Evolutionary conservation across 2,797 vertebrate genomes (phyloP), one percentile per base, ranked within the genome.

Genomic region (Sebastolobus alascanus): DNA sequence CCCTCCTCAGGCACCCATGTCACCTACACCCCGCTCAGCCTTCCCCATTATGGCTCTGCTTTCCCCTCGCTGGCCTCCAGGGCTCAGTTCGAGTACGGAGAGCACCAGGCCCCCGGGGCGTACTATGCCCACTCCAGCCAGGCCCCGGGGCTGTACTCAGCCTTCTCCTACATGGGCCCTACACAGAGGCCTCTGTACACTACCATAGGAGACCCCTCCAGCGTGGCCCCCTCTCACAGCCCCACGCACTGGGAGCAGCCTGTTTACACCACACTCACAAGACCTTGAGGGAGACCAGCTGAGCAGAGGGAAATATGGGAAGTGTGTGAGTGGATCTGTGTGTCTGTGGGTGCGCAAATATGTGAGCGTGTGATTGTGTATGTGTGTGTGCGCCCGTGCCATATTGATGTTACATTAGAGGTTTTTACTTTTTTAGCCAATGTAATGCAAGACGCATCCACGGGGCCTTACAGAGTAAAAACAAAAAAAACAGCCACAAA

Each of bases 221-320:
- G 97, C 0, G 97, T 98, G 95, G 97, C 98, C 81, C 98, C 97
- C 92, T 98, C 98, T 73, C 98, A 99, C 91, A 99, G 99, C 89
- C 99, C 99, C 87, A 98, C 98, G 82, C 98, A 99, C 88, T 99
- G 99, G 99, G 99, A 99, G 95, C 99, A 99, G 96, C 98, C 99
- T 0, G 98, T 99, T 94, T 99, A 99, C 89, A 99, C 98, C 83
- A 99, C 98, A 66, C 97, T 99, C 90, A 98, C 99, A 88, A 96
- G 99, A 93, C 99, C 99, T 1, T 99, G 95, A 97, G 90, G 90
- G 77, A 89, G 88, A 84, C 81, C 83, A 69, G 84, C 82, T 86
- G 82, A 91, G 93, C 89, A 89, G 92, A 92, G 87, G 90, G 89
- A 93, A 93, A 93, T 90, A 93, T 93, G 91, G 90, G 91, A 94